A percentile compares a stretch with the other conserved stretches of the same genome.
Evolutionary conservation across 30 jellyfish, hydroid and myxozoan genomes (phyloP).

Genomic region (Aurelia sp.): DNA sequence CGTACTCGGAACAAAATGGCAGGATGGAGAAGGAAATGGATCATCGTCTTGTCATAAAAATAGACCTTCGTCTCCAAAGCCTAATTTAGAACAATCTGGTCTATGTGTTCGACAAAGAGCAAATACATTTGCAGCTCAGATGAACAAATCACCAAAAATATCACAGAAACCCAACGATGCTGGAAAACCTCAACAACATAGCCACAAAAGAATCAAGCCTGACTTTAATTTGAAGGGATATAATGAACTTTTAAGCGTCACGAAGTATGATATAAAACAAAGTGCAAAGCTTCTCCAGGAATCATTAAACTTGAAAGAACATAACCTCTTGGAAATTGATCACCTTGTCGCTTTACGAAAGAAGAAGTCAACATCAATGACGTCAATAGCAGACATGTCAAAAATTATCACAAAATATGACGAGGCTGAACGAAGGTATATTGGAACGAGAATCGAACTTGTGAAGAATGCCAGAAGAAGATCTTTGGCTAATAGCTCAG

Average conservation of each 20-base stretch:
- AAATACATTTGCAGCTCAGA: neutral
- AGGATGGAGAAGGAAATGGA: neutral
- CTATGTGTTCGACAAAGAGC: neutral
- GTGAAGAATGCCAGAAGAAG: conserved; percentile 17
- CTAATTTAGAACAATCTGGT: neutral
- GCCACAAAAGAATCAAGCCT: neutral
- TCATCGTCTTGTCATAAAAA: no score
- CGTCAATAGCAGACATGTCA: conserved; percentile 60
- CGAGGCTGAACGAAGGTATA: conserved; percentile 55
- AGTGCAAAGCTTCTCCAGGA: neutral
- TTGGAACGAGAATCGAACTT: conserved; percentile 55
- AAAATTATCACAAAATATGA: conserved; percentile 48
- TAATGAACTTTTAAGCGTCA: neutral
- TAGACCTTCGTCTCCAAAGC: neutral
- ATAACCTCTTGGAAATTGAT: neutral
- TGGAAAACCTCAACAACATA: neutral
- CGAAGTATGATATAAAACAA: neutral
- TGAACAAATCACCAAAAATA: neutral
- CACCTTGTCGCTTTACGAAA: neutral
- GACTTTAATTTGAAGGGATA: neutral
- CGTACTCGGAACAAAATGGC: conserved; percentile 1
- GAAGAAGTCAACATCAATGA: neutral
- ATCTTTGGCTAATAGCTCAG: neutral
- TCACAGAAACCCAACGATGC: neutral
- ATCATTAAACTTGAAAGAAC: neutral